Percentiles rank a stretch among this genome's conserved stretches.
phyloP scores from a whole-genome alignment of 2,113 vertebrate genomes.

The pig (Sus scrofa) region T2T-Sscrofa CM000814.6:13014001-13014500 shows the following conservation, averaged over 20 bases:
- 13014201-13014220: not conserved
- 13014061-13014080: not conserved
- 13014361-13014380: not conserved
- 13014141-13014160: not conserved
- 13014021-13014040: not conserved
- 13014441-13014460: not conserved
- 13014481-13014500: not conserved
- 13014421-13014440: not conserved
- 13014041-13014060: not conserved
- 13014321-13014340: not conserved
- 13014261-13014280: not conserved
- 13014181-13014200: not conserved
- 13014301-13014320: not conserved
- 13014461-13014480: not conserved
- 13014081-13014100: not conserved
- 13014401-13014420: not conserved
- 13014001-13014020: not conserved
- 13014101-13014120: not conserved
- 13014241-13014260: not conserved
- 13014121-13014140: not conserved
- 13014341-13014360: not conserved
- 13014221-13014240: not conserved
- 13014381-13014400: not conserved
- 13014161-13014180: not conserved
- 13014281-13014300: not conserved